These are phyloP conservation scores for Aphelinus certus DNA, from an alignment of 1,140 invertebrate species.

Conservation along the genomic window DNA sequence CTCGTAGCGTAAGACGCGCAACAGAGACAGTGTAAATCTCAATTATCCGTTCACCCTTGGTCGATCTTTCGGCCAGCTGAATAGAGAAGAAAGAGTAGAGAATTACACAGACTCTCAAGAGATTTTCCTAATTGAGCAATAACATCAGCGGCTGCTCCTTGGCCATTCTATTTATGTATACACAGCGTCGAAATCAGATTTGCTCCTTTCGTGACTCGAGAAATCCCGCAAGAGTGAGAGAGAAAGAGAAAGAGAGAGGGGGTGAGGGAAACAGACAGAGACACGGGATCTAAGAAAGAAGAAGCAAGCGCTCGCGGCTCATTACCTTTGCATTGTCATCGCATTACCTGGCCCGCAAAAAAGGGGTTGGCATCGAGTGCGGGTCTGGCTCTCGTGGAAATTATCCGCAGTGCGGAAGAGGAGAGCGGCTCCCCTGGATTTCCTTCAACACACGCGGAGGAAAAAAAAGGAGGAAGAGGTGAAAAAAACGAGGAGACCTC, in stretches of 20 bases:
- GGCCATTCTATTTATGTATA: not conserved
- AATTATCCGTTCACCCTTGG: slow-evolving; percentile 11
- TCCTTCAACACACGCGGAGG: too few species aligned
- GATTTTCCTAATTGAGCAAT: slow-evolving; percentile 37
- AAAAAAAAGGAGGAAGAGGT: slow-evolving; percentile 4
- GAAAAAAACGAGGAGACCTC: not conserved
- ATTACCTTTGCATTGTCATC: slow-evolving; percentile 41
- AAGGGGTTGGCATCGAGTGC: slow-evolving; percentile 26
- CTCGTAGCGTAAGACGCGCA: not conserved
- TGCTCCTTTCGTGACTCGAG: too few species aligned
- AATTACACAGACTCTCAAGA: not conserved
- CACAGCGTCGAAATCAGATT: too few species aligned
- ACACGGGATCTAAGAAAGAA: too few species aligned
- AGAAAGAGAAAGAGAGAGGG: not conserved
- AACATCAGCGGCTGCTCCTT: slow-evolving; percentile 2
- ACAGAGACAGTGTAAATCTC: slow-evolving; percentile 18
- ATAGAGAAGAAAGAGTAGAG: not conserved
- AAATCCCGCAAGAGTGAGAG: too few species aligned
- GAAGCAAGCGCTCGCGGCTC: slow-evolving; percentile 30
- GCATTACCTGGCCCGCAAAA: slow-evolving; percentile 27
- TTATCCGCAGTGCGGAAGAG: slow-evolving; percentile 33
- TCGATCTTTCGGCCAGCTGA: not conserved
- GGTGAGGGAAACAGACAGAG: too few species aligned
- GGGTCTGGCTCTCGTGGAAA: slow-evolving; percentile 8
- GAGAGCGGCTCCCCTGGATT: slow-evolving; percentile 25